phyloP scores from a whole-genome alignment of 2,797 vertebrate genomes.

The Hydrocynus forskahlii region DNA sequence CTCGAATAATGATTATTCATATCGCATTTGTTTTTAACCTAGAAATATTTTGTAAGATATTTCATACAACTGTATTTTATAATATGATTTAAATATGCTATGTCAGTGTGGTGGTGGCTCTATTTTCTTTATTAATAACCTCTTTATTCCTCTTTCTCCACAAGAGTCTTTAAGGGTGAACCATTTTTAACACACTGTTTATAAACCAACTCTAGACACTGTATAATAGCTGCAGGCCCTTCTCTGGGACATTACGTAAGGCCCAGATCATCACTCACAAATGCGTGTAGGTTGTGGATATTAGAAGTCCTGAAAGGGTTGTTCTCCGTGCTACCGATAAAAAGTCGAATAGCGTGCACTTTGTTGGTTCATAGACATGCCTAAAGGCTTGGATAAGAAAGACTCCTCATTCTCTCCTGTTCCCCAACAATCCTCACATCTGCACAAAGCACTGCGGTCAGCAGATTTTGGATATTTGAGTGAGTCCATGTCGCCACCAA shows the following conservation, averaged over 20 bases:
- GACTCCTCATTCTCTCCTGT: constrained; percentile 54
- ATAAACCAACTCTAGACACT: constrained; percentile 40
- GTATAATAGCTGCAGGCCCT: constrained; percentile 4
- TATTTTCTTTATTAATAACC: constrained; percentile 38
- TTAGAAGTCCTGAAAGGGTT: constrained; percentile 4
- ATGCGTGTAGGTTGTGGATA: constrained; percentile 1
- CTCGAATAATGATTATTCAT: neutral
- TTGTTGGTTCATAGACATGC: constrained; percentile 62
- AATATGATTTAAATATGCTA: neutral
- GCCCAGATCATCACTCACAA: constrained; percentile 33
- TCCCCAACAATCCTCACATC: constrained; percentile 54
- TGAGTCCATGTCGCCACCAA: constrained; percentile 4
- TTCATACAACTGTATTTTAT: too few species aligned
- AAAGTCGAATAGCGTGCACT: constrained; percentile 32
- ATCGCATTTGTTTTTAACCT: neutral
- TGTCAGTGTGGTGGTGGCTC: constrained; percentile 19
- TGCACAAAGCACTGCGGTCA: constrained; percentile 28
- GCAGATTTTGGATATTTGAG: constrained; percentile 16
- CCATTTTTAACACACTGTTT: constrained; percentile 45
- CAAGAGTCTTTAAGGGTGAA: constrained; percentile 31
- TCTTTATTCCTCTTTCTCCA: constrained; percentile 39
- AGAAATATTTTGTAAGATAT: neutral
- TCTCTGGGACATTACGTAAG: constrained; percentile 14
- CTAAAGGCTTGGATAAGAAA: constrained; percentile 48
- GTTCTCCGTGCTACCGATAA: constrained; percentile 12